Percentiles rank a stretch among this genome's conserved stretches.
These are phyloP conservation scores for Atta cephalotes DNA, from an alignment of 1,140 invertebrate genomes.

Conservation along the genomic window DNA sequence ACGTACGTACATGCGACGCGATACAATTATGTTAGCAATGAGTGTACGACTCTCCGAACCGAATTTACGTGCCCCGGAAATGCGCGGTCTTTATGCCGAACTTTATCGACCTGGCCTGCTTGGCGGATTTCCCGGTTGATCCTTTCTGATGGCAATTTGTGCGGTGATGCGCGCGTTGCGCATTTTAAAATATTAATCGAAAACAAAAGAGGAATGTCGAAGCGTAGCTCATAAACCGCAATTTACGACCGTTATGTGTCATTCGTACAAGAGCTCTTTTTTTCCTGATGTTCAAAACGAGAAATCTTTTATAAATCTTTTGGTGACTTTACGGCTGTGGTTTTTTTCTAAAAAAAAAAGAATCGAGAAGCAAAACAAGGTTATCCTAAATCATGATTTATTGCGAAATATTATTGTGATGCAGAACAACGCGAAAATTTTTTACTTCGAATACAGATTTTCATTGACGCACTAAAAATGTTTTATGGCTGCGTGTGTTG, in stretches of 20 bases:
- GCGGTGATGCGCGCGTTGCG: slow-evolving; percentile 21
- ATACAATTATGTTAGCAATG: slow-evolving; percentile 5
- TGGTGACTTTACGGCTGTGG: not conserved
- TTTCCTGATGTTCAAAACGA: not conserved
- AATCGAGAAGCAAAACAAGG: not conserved
- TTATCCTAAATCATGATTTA: slow-evolving; percentile 53
- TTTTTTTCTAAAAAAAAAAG: slow-evolving; percentile 9
- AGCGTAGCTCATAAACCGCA: slow-evolving; percentile 43
- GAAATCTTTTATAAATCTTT: slow-evolving; percentile 47
- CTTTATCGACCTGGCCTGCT: slow-evolving; percentile 21
- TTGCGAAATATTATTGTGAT: slow-evolving; percentile 20
- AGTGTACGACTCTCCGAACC: not conserved
- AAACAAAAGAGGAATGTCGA: slow-evolving; percentile 17
- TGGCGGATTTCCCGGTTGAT: slow-evolving; percentile 36
- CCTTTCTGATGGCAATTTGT: slow-evolving; percentile 22
- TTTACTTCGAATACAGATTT: slow-evolving; percentile 23
- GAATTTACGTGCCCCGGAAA: slow-evolving; percentile 33
- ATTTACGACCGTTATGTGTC: slow-evolving; percentile 50
- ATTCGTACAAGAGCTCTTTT: not conserved
- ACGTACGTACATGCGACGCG: slow-evolving; percentile 13
- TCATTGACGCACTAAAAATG: slow-evolving; percentile 46
- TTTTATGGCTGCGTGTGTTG: slow-evolving; percentile 22
- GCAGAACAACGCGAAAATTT: slow-evolving; percentile 12
- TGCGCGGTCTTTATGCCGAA: slow-evolving; percentile 18
- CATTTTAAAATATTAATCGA: slow-evolving; percentile 51